Base-by-base conservation (phyloP, 30 jellyfish, hydroid and myxozoan species). In the Mastigias papua region DNA sequence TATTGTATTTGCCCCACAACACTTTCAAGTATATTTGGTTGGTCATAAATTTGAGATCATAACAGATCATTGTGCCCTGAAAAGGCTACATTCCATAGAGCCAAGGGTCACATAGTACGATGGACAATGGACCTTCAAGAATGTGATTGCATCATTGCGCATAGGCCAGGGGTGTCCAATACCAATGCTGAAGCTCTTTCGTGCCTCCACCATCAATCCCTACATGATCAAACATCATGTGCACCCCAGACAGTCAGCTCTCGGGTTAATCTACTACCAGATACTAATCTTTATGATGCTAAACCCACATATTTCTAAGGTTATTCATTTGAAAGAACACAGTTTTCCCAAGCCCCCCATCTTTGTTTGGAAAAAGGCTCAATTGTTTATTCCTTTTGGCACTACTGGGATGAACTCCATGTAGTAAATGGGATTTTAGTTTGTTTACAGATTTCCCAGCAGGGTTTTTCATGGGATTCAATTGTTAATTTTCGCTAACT, bases 71-170 rank as follows among this genome's bases (percentile, higher is more conserved):
- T 7, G 54, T 20, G 82, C 91, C 58, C 64, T 81, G 22, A 19
- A 25, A 20, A 33, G 84, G 91, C 49, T 62, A 16, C 69, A 62
- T 33, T 31, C 82, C 7, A 30, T 49, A n/a, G 85, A 81, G 30
- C 85, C 73, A 82, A 67, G n/a, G 86, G 86, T 26, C 75, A 77
- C 30, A n/a, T 50, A 21, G 91, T 73, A 21, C 69, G 84, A 17
- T 81, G 91, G 91, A 49, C 42, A 16, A 64, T 81, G 84, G 74
- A 63, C 34, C 73, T 33, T 15, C 84, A 81, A 48, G 84, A 81
- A 68, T 81, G 5, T 67, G 28, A 81, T 7, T 81, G 63, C 60
- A 34, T 48, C n/a, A 54, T 81, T 17, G 27, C 33, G 50, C 86
- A 81, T 66, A 21, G 91, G 66, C 73, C 73, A 22, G 91, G 91